phyloP scores from a whole-genome alignment of 2,888 invertebrate species.

The Mythimna impura region DNA sequence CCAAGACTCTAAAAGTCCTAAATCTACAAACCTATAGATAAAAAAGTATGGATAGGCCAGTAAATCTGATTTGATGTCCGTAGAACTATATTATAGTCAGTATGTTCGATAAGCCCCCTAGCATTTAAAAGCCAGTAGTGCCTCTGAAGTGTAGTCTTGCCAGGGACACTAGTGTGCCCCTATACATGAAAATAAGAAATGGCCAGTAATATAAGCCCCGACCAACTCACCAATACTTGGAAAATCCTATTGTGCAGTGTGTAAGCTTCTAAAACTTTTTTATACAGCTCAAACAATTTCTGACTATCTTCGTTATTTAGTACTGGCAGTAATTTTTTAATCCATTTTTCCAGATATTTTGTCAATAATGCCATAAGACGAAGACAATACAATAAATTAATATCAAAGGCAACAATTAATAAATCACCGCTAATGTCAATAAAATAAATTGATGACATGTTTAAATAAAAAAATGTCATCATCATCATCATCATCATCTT shows the following conservation, averaged over 20 bases:
- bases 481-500: too few species aligned
- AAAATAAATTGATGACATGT: not conserved
- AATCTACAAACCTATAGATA: too few species aligned
- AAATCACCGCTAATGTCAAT: not conserved
- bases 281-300: not conserved
- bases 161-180: too few species aligned
- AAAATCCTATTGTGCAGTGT: not conserved
- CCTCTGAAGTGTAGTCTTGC: too few species aligned
- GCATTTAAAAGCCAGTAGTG: too few species aligned
- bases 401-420: not conserved
- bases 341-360: constrained; percentile 6
- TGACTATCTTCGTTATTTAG: not conserved
- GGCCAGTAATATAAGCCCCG: too few species aligned
- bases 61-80: too few species aligned
- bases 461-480: not conserved
- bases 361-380: constrained; percentile 4
- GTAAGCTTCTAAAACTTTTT: not conserved
- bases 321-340: too few species aligned
- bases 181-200: too few species aligned
- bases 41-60: too few species aligned
- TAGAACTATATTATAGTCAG: too few species aligned
- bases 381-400: constrained; percentile 20
- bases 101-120: too few species aligned
- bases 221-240: not conserved
- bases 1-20: not conserved